Conservation (phyloP, 2,113 vertebrate genomes). For the Periophthalmodon schlosseri region DNA sequence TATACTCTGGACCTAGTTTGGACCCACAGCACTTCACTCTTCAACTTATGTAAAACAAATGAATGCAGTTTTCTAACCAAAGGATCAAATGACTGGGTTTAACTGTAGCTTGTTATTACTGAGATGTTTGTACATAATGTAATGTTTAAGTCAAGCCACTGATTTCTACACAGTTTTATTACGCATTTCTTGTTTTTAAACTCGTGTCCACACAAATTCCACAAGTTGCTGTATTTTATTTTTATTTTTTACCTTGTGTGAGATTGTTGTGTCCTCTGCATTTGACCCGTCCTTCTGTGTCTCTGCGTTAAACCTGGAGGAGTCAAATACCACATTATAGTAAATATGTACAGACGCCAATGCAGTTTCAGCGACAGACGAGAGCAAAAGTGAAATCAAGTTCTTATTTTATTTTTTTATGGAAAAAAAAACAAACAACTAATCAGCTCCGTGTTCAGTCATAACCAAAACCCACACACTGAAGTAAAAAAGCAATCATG, state of each 20-base stretch:
- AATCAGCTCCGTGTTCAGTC: too few species aligned
- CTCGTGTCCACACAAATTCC: too few species aligned
- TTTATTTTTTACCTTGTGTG: background rate
- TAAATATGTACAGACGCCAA: too few species aligned
- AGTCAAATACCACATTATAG: background rate
- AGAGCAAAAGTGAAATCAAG: too few species aligned
- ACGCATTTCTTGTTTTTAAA: background rate
- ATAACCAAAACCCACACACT: background rate
- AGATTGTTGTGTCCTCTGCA: too few species aligned
- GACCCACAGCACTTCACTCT: background rate
- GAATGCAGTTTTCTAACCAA: background rate
- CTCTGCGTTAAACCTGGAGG: too few species aligned
- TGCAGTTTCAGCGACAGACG: too few species aligned
- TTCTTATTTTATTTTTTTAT: too few species aligned
- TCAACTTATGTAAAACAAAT: background rate
- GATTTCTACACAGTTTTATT: background rate
- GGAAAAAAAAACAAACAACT: background rate
- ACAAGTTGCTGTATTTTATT: background rate
- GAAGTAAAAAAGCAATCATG: too few species aligned
- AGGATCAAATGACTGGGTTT: too few species aligned
- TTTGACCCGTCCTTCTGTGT: too few species aligned
- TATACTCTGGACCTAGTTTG: too few species aligned
- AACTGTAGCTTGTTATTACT: background rate
- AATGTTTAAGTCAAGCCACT: background rate
- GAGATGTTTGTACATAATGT: conserved; percentile 2